These are phyloP conservation scores for Enteromius treurensis DNA, from an alignment of 2,797 vertebrate species.

Conservation along the genomic window DNA sequence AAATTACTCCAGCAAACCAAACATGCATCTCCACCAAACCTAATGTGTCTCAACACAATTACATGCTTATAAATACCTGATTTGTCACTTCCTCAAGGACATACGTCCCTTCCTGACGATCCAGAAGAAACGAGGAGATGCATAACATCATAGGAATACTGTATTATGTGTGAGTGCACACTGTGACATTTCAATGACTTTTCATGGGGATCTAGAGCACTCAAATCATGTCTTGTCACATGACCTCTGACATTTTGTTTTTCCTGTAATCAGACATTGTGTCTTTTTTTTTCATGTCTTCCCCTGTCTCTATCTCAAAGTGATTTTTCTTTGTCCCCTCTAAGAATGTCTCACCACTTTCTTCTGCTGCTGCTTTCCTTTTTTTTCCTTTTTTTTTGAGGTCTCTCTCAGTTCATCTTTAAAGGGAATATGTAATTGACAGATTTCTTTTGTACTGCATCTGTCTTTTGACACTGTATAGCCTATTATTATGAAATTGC, in stretches of 20 bases:
- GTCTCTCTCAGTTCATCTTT: conserved; percentile 1
- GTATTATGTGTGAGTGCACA: conserved; percentile 18
- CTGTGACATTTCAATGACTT: conserved; percentile 38
- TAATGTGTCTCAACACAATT: not conserved
- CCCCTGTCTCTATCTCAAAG: not conserved
- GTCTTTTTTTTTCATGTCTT: not conserved
- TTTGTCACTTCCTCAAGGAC: conserved; percentile 8
- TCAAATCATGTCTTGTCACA: conserved; percentile 18
- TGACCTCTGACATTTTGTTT: conserved; percentile 23
- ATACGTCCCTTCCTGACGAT: not conserved
- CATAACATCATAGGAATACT: not conserved
- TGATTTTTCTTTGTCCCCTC: not conserved
- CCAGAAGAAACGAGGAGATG: not conserved
- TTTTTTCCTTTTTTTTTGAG: not conserved
- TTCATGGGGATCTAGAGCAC: conserved; percentile 15
- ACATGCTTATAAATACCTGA: not conserved
- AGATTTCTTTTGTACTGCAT: not conserved
- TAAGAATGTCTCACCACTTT: not conserved
- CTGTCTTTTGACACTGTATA: not conserved
- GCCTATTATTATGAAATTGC: not conserved
- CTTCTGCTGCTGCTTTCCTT: not conserved
- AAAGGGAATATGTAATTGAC: conserved; percentile 26
- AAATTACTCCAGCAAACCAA: not conserved
- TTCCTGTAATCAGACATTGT: conserved; percentile 1
- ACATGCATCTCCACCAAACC: conserved; percentile 1